Evolutionary conservation across 1,140 invertebrate genomes (phyloP).

Genomic region (Drosophila micromelanica): DNA sequence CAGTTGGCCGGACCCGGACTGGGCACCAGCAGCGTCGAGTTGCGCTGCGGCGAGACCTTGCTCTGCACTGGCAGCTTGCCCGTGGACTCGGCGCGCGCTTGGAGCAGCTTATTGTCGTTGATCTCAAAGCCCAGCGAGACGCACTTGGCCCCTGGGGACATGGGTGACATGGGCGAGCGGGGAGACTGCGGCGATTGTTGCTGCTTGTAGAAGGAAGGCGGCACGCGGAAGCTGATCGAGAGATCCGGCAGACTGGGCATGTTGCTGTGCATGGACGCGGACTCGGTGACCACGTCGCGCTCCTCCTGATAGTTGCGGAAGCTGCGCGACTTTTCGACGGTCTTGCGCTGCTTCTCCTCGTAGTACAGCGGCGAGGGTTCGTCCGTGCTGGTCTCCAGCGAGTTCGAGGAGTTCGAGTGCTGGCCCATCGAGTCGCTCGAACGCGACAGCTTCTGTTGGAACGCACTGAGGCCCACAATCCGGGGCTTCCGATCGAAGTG

Average conservation of each 20-base stretch:
- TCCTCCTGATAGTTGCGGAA: slow-evolving; percentile 87
- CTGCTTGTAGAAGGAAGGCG: slow-evolving; percentile 60
- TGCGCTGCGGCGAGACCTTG: slow-evolving; percentile 49
- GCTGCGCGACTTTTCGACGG: slow-evolving; percentile 88
- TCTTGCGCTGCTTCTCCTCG: slow-evolving; percentile 84
- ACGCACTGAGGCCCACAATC: slow-evolving; percentile 85
- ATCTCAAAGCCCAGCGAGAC: slow-evolving; percentile 73
- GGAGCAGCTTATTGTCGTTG: slow-evolving; percentile 76
- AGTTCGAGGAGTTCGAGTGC: slow-evolving; percentile 74
- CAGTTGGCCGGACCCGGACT: slow-evolving; percentile 39
- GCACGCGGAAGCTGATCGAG: slow-evolving; percentile 72
- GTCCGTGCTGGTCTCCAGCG: slow-evolving; percentile 70
- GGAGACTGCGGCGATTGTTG: slow-evolving; percentile 35
- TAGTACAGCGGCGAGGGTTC: slow-evolving; percentile 64
- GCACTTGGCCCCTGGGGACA: slow-evolving; percentile 61
- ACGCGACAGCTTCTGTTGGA: slow-evolving; percentile 85
- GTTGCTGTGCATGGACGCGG: slow-evolving; percentile 52
- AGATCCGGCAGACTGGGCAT: slow-evolving; percentile 83
- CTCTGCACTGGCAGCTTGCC: slow-evolving; percentile 44
- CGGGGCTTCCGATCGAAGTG: slow-evolving; percentile 83
- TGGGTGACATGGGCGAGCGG: slow-evolving; percentile 40
- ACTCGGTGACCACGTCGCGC: slow-evolving; percentile 13
- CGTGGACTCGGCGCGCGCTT: slow-evolving; percentile 55
- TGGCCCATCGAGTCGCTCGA: slow-evolving; percentile 80
- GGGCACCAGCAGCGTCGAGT: slow-evolving; percentile 45